Percentiles rank a stretch among this genome's conserved stretches.
phyloP scores from a whole-genome alignment of 2,797 vertebrate species.

The Sciurus vulgaris region DNA sequence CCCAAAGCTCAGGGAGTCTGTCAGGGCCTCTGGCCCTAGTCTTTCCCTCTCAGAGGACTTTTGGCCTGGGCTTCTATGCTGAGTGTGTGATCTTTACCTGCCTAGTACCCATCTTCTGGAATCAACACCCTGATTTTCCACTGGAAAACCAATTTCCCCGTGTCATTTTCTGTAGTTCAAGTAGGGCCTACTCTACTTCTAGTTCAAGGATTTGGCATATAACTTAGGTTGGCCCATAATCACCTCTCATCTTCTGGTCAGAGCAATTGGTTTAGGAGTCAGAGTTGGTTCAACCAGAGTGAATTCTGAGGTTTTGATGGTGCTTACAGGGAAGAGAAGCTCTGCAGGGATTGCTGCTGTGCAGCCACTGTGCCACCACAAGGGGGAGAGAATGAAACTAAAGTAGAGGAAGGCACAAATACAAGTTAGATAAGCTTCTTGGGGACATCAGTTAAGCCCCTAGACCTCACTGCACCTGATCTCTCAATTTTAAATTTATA shows the following conservation, averaged over 20 bases:
- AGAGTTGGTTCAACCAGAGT: not conserved
- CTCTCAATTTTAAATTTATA: not conserved
- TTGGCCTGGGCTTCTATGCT: not conserved
- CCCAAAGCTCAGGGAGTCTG: not conserved
- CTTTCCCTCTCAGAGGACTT: not conserved
- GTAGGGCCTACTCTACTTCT: not conserved
- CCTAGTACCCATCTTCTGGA: not conserved
- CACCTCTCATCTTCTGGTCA: conserved; percentile 16
- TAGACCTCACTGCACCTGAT: not conserved
- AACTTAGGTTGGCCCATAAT: not conserved
- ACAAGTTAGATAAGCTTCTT: not conserved
- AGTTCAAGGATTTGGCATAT: not conserved
- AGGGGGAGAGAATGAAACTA: not conserved
- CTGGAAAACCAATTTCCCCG: not conserved
- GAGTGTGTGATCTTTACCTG: conserved; percentile 7
- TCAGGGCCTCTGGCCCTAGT: not conserved
- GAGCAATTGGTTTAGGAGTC: conserved; percentile 13
- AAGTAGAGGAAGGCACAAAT: not conserved
- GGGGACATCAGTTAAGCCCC: not conserved
- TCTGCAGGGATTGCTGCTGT: not conserved
- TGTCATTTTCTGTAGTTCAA: not conserved
- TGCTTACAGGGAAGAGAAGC: not conserved
- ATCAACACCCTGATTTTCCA: not conserved
- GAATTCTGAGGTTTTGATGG: not conserved
- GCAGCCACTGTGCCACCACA: not conserved